Percentiles rank a stretch among this genome's conserved stretches.
Conservation (phyloP, 2,113 vertebrate species). For the Lepidothrix coronata region DNA sequence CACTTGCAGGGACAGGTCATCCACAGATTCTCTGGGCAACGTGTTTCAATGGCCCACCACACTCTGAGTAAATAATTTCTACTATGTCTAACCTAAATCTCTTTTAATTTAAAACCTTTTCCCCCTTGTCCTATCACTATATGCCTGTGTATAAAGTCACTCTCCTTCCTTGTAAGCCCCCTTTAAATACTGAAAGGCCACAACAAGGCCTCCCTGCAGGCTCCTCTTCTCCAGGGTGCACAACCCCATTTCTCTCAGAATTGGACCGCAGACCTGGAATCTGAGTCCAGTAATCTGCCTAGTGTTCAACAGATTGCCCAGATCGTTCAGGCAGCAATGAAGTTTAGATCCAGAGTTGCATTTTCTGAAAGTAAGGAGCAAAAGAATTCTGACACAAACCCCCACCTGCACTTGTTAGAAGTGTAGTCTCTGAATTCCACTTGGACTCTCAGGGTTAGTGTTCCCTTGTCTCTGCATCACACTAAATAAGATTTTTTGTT, state of each 20-base stretch:
- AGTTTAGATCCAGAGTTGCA: neutral
- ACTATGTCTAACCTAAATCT: neutral
- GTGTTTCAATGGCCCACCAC: neutral
- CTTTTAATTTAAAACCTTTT: neutral
- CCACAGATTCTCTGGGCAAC: neutral
- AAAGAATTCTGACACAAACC: neutral
- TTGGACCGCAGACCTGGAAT: neutral
- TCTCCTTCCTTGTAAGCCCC: neutral
- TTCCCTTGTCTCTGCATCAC: neutral
- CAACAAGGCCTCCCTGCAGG: neutral
- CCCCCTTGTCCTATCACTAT: neutral
- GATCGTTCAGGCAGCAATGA: neutral
- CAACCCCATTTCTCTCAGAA: neutral
- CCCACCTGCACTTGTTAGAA: neutral
- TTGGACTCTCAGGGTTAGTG: neutral
- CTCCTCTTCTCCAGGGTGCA: neutral
- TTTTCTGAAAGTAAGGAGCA: neutral
- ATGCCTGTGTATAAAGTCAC: neutral
- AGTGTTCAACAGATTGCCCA: neutral
- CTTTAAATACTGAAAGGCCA: neutral
- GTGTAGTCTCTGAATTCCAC: neutral
- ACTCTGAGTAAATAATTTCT: neutral
- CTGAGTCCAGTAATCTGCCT: neutral
- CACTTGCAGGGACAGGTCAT: neutral
- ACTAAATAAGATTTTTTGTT: neutral